A percentile compares a stretch with the other conserved stretches of the same genome.
These are phyloP conservation scores for Drosophila tripunctata DNA, from an alignment of 2,888 invertebrate species.

Conservation along the genomic window DNA sequence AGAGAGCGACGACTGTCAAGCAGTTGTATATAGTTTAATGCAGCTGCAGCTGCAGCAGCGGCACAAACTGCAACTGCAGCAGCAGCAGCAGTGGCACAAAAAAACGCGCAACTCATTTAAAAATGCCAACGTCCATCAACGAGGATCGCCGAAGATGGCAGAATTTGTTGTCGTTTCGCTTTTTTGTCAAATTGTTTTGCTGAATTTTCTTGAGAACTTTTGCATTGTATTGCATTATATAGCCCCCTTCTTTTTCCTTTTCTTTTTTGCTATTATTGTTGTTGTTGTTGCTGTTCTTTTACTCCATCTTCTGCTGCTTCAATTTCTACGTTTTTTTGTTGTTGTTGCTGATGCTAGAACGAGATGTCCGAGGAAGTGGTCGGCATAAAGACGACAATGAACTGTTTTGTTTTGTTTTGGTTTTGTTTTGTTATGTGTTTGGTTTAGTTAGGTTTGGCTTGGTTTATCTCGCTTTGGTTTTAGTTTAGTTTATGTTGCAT, in stretches of 20 bases:
- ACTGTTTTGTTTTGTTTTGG: constrained; percentile 69
- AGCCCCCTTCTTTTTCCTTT: constrained; percentile 42
- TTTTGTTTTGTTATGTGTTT: constrained; percentile 26
- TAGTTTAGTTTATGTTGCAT: constrained; percentile 6
- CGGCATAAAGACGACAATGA: constrained; percentile 76
- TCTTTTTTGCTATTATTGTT: constrained; percentile 21
- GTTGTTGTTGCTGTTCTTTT: constrained; percentile 4
- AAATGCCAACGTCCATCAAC: constrained; percentile 81
- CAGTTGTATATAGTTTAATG: constrained; percentile 71
- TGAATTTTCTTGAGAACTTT: constrained; percentile 81
- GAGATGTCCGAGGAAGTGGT: constrained; percentile 76
- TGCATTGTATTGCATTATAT: constrained; percentile 77
- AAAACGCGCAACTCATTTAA: constrained; percentile 79
- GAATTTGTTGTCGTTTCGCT: constrained; percentile 81
- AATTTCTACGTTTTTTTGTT: neutral
- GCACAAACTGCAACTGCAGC: no score
- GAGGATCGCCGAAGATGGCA: constrained; percentile 82
- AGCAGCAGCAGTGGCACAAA: constrained; percentile 36
- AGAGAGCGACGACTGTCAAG: constrained; percentile 43
- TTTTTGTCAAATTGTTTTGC: constrained; percentile 81
- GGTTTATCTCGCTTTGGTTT: constrained; percentile 6
- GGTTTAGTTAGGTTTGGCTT: constrained; percentile 10
- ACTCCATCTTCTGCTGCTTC: neutral
- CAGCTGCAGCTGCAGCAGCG: constrained; percentile 73
- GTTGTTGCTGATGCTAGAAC: constrained; percentile 50